These are phyloP conservation scores for Drosophila aff. DNA, from an alignment of 1,140 invertebrate species.

Conservation along the genomic window DNA sequence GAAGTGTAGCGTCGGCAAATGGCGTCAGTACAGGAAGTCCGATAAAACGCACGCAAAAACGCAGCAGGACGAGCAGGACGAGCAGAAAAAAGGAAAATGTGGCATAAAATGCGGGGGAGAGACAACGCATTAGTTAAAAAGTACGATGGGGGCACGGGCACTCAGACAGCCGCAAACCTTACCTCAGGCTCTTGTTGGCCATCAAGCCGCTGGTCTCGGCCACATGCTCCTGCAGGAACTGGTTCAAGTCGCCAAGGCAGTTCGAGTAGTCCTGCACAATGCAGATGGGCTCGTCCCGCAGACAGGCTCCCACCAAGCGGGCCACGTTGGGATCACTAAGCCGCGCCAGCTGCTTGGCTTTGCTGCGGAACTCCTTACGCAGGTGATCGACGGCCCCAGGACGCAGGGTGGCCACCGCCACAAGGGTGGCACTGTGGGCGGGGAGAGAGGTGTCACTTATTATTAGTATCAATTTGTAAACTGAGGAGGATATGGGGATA, in stretches of 20 bases:
- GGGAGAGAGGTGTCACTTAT: neutral
- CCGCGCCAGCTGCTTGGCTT: conserved; percentile 90
- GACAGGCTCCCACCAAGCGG: conserved; percentile 91
- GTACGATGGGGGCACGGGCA: neutral
- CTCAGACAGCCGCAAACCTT: conserved; percentile 11
- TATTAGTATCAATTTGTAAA: neutral
- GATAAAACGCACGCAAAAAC: conserved; percentile 75
- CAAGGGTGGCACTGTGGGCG: conserved; percentile 87
- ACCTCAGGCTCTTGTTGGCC: conserved; percentile 73
- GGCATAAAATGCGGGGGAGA: conserved; percentile 19
- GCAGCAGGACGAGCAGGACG: conserved; percentile 21
- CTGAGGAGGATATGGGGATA: neutral
- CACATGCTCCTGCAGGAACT: conserved; percentile 91
- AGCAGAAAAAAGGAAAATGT: conserved; percentile 22
- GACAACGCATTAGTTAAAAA: conserved; percentile 51
- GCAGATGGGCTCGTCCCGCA: conserved; percentile 90
- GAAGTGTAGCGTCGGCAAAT: conserved; percentile 81
- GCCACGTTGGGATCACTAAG: conserved; percentile 92
- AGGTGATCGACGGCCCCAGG: conserved; percentile 88
- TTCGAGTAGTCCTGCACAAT: conserved; percentile 88
- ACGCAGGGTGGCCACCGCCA: conserved; percentile 91
- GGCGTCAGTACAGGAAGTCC: conserved; percentile 78
- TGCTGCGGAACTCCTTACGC: conserved; percentile 88
- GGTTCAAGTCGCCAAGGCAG: conserved; percentile 90
- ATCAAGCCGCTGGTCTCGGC: conserved; percentile 87